Conservation (phyloP, 1,140 invertebrate species). For the Hyles euphorbiae region DNA sequence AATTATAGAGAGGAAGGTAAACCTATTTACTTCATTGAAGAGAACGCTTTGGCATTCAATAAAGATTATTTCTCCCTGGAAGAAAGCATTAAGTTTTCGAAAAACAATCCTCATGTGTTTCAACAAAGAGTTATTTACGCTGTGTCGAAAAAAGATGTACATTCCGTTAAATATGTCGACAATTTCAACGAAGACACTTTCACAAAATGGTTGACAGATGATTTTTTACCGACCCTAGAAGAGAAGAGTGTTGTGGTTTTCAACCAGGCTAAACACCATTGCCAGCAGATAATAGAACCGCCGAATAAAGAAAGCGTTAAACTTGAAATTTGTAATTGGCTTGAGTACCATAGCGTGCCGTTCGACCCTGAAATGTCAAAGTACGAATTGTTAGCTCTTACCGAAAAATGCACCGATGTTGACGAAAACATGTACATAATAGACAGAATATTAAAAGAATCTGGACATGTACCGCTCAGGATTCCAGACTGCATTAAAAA, state of each 20-base stretch:
- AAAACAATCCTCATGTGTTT: neutral
- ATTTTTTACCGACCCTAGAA: slow-evolving; percentile 11
- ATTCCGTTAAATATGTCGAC: slow-evolving; percentile 5
- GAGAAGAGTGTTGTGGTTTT: slow-evolving; percentile 27
- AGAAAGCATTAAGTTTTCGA: neutral
- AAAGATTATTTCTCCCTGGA: neutral
- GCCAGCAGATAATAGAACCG: slow-evolving; percentile 6
- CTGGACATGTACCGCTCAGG: slow-evolving; percentile 23
- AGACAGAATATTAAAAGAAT: slow-evolving; percentile 21
- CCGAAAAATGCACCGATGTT: slow-evolving; percentile 26
- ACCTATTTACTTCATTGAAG: slow-evolving; percentile 22
- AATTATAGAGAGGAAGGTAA: slow-evolving; percentile 16
- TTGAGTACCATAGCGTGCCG: slow-evolving; percentile 26
- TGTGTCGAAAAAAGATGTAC: slow-evolving; percentile 13
- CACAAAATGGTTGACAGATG: slow-evolving; percentile 16
- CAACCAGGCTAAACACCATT: slow-evolving; percentile 22
- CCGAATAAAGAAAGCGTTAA: slow-evolving; percentile 26
- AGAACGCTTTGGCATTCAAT: slow-evolving; percentile 2
- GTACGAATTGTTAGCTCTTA: slow-evolving; percentile 24
- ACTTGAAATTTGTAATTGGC: slow-evolving; percentile 34
- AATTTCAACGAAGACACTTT: slow-evolving; percentile 15
- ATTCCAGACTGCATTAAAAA: slow-evolving; percentile 28
- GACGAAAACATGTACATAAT: slow-evolving; percentile 22
- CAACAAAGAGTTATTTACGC: slow-evolving; percentile 19
- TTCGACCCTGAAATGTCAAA: slow-evolving; percentile 26